Evolutionary conservation across 2,888 invertebrate species (phyloP), one percentile per base, ranked within the genome.

Genomic region (Adelognathus sp.): DNA sequence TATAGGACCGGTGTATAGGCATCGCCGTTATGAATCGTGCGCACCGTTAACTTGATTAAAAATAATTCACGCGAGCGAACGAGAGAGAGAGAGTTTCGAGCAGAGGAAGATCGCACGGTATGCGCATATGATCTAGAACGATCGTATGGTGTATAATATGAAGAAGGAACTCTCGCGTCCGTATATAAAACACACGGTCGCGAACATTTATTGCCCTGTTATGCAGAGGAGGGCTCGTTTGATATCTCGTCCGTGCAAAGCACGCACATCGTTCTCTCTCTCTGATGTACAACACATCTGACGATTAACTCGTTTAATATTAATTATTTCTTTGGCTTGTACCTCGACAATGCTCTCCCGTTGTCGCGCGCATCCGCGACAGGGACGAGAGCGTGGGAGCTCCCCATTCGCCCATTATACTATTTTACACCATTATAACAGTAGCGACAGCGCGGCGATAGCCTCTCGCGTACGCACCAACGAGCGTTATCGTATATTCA

Each of bases 11-110:
- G 44, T 24, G 9, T 50, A 31, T 11, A 36, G 36, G n/a, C 9
- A n/a, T 54, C 67, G 64, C 74, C 60, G 64, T 74, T 74, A 74
- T 66, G 69, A 63, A 46, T 61, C 61, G 46, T 50, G 46, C 63
- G 11, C 36, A 72, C 79, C 82, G 82, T 81, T 83, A 81, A 81
- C 56, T 71, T 50, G 72, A 80, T 82, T 78, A 79, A 81, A 64
- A 70, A 75, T 81, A 79, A 81, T 76, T 80, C 72, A 74, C 78
- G 66, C 52, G 39, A 66, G 71, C 64, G 11, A 52, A 58, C 36
- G n/a, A 31, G 60, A 29, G 21, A 24, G 24, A 7, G 39, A 60
- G 21, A 24, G 21, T 7, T 4, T 21, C 21, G 29, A 24, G 56
- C 9, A 56, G 41, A 46, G 11, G 46, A 36, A 3, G 1, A 58